These are phyloP conservation scores for Physocephala rufipes DNA, from an alignment of 2,888 invertebrate genomes.

Conservation along the genomic window DNA sequence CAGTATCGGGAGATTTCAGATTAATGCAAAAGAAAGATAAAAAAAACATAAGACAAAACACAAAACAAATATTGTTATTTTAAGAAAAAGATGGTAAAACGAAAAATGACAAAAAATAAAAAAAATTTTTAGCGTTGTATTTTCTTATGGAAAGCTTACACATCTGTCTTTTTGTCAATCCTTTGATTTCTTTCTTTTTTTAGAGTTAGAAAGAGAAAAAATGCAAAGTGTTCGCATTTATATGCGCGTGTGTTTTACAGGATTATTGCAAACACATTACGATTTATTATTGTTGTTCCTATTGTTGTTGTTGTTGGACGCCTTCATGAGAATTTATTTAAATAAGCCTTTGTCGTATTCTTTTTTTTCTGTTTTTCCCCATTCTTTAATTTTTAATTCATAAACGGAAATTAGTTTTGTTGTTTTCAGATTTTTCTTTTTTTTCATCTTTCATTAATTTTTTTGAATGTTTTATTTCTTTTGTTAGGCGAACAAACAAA, in stretches of 20 bases:
- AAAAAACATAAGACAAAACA: neutral
- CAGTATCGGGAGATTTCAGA: too few relatives aligned
- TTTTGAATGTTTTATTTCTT: neutral
- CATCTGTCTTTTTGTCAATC: constrained; percentile 35
- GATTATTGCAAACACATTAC: neutral
- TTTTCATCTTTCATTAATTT: neutral
- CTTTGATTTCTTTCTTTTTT: constrained; percentile 35
- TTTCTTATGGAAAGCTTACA: neutral
- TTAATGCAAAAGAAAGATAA: neutral
- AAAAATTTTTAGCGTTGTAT: too few relatives aligned
- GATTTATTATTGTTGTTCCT: neutral
- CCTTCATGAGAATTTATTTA: constrained; percentile 21
- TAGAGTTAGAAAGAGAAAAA: neutral
- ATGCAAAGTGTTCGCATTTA: neutral
- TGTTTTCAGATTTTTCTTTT: neutral
- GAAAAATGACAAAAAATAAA: neutral
- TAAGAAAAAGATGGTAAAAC: too few relatives aligned
- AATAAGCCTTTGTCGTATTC: constrained; percentile 9
- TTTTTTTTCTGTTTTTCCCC: too few relatives aligned
- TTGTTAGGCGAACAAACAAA: neutral
- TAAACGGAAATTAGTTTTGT: constrained; percentile 12
- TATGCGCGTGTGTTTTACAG: neutral
- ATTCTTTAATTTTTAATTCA: too few relatives aligned
- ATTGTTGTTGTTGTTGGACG: neutral
- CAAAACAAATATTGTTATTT: neutral